Conservation (phyloP, 2,113 vertebrate genomes). For the Alligator sinensis region DNA sequence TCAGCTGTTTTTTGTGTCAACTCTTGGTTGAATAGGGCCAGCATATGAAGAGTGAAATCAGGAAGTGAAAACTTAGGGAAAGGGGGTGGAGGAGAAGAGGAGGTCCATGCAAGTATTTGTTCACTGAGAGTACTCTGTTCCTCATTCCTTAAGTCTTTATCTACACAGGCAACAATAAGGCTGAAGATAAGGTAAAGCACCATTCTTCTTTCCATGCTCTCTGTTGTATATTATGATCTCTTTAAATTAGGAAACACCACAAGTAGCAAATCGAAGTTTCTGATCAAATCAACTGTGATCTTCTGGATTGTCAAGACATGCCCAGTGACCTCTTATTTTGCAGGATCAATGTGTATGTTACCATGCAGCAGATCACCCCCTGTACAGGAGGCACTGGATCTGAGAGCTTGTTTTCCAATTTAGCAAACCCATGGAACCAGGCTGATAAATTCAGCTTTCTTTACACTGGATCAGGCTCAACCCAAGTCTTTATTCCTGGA, state of each 20-base stretch:
- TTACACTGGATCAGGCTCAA: neutral
- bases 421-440: neutral
- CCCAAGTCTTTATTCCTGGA: neutral
- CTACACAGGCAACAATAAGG: neutral
- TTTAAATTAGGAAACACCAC: conserved; percentile 56
- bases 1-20: neutral
- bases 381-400: neutral
- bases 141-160: neutral
- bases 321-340: neutral
- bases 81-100: neutral
- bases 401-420: neutral
- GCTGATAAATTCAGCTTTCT: neutral
- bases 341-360: neutral
- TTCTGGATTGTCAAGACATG: conserved; percentile 29
- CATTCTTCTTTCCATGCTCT: neutral
- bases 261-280: conserved; percentile 65
- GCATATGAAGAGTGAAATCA: neutral
- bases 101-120: neutral
- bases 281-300: neutral
- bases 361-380: neutral
- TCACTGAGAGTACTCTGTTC: neutral
- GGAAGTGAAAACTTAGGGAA: neutral
- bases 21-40: neutral
- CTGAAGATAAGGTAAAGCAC: neutral
- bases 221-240: neutral